Conservation (phyloP, 2,113 vertebrate species). For the Anhinga anhinga region DNA sequence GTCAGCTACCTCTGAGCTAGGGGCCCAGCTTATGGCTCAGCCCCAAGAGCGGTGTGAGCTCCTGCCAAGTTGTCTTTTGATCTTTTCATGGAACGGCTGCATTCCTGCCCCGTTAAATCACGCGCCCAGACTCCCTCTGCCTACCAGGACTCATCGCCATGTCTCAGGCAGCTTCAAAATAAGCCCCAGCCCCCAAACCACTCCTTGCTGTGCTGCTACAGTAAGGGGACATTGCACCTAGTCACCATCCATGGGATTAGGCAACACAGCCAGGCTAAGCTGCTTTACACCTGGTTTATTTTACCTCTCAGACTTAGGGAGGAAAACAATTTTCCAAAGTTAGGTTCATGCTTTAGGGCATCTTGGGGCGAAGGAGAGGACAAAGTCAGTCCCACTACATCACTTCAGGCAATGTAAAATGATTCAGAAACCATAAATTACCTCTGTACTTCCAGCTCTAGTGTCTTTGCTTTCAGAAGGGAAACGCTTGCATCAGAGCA, state of each 20-base stretch:
- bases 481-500: neutral
- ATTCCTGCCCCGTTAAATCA: slow-evolving; percentile 44
- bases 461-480: neutral
- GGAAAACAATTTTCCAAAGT: neutral
- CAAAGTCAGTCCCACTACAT: neutral
- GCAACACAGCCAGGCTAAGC: neutral
- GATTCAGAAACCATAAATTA: neutral
- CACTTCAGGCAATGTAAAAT: neutral
- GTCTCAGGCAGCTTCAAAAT: neutral
- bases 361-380: neutral
- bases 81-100: neutral
- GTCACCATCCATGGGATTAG: neutral
- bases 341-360: neutral
- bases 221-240: neutral
- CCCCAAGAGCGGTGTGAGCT: neutral
- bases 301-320: neutral
- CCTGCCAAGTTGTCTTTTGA: slow-evolving; percentile 41
- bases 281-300: neutral
- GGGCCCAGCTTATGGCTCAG: neutral
- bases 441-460: neutral
- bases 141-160: neutral
- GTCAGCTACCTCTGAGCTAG: neutral
- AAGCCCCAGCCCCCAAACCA: neutral
- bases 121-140: neutral
- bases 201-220: neutral